phyloP scores from a whole-genome alignment of 1,140 invertebrate species.

The Armadillidium nasatum region DNA sequence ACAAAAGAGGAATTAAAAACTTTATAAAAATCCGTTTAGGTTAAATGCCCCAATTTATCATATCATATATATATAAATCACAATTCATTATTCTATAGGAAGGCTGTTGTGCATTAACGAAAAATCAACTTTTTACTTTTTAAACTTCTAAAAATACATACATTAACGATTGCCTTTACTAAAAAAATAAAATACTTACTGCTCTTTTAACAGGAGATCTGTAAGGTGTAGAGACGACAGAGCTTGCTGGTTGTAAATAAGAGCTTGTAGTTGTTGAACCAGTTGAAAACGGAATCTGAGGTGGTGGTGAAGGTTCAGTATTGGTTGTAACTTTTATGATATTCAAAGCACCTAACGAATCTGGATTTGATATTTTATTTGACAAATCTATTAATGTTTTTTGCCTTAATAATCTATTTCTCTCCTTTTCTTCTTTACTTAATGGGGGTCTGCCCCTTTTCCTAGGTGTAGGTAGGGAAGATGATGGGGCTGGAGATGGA shows the following conservation, averaged over 20 bases:
- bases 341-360: neutral
- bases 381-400: neutral
- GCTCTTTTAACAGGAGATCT: neutral
- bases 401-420: conserved; percentile 20
- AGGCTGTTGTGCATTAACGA: too few species aligned
- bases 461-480: neutral
- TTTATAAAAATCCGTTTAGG: too few species aligned
- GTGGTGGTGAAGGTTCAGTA: neutral
- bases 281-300: neutral
- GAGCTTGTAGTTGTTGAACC: neutral
- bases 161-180: too few species aligned
- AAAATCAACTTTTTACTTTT: too few species aligned
- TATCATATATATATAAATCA: too few species aligned
- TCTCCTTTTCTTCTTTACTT: conserved; percentile 23
- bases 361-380: neutral
- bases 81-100: too few species aligned
- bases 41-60: too few species aligned
- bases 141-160: too few species aligned
- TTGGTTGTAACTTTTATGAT: neutral
- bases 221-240: neutral
- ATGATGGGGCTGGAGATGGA: neutral
- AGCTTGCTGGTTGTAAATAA: neutral
- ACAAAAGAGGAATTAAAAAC: too few species aligned
- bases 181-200: neutral
- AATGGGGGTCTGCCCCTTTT: conserved; percentile 26